Evolutionary conservation across 2,113 vertebrate species (phyloP), one percentile per base, ranked within the genome.

Genomic region (Xiphophorus couchianus): DNA sequence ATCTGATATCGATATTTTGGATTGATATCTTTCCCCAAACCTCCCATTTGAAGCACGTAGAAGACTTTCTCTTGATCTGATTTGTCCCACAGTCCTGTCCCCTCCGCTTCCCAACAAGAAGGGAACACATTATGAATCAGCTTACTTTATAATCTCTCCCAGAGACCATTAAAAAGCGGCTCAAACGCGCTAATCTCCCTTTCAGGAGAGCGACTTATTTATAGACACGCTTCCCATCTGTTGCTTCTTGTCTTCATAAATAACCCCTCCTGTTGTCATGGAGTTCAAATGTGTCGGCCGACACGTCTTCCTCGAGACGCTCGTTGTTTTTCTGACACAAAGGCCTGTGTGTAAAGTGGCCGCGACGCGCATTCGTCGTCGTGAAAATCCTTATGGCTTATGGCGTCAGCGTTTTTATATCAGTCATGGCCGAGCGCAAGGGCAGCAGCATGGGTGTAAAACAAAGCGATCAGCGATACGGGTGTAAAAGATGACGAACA

Each of bases 171-270:
- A 93, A 92, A 93, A 93, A 91, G 69, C 71, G 74, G 88, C 92
- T 93, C 86, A 92, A 94, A 94, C 86, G 90, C 91, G 86, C 82
- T 94, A 94, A 95, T 94, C 94, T 93, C 80, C 90, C 78, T 77
- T 87, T 85, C 89, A 88, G 86, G 87, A 82, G 90, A 86, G 84
- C 66, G 89, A 93, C 88, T 93, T 95, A 94, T 94, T 93, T 93
- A 93, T 93, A 92, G 92, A 94, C 92, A 93, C 92, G 88, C 85
- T 84, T 84, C 86, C 93, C 94, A 95, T 94, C 93, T 95, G 94
- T 87, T 90, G 85, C 88, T 80, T 68, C 65, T 63, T 63, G 60
- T 89, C 88, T 87, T 84, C 82, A 63, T 73, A 86, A 84, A 89
- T 79, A 84, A 85, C 85, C 77, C 80, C 72, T 73, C 44, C 22